Evolutionary conservation across 2,113 vertebrate species (phyloP), one percentile per base, ranked within the genome.

Genomic region (Scatophagus argus): DNA sequence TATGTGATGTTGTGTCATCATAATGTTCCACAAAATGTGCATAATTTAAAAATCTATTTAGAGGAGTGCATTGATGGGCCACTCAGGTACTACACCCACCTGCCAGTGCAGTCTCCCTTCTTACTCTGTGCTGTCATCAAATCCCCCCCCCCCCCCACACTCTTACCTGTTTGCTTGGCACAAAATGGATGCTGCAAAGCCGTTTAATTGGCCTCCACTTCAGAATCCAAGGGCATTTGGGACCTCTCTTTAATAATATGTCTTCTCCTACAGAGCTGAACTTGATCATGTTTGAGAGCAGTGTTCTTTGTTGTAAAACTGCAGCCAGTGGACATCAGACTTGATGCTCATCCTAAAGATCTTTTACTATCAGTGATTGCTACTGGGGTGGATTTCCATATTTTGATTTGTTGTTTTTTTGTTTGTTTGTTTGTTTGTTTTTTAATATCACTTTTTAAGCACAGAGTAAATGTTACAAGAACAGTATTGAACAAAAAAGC

Each of bases 161-260:
- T 88, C 80, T 79, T 90, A 91, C 84, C 87, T 93, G 87, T 91
- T 89, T 85, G 77, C 87, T 86, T 75, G 77, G 82, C 83, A 89
- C 87, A 91, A 91, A 91, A 90, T 90, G 79, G 84, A 90, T 85
- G 81, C 86, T 85, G 84, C 82, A 85, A 89, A 91, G 85, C 86
- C 73, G 84, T 90, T 92, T 90, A 88, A 91, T 90, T 90, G 86
- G 86, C 87, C 81, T 87, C 81, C 74, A 66, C 86, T 83, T 86
- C 72, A 79, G 74, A 76, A 86, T 90, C 77, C 85, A 85, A 85
- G 88, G 88, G 86, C 86, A 86, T 88, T 79, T 66, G 54, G 75
- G 85, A 89, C 77, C 51, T 85, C 74, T 83, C 62, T 88, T 87
- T 84, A 87, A 87, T 85, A 86, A 86, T 83, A 79, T 80, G 51